phyloP scores from a whole-genome alignment of 2,797 vertebrate genomes.

The Girardinus metallicus region DNA sequence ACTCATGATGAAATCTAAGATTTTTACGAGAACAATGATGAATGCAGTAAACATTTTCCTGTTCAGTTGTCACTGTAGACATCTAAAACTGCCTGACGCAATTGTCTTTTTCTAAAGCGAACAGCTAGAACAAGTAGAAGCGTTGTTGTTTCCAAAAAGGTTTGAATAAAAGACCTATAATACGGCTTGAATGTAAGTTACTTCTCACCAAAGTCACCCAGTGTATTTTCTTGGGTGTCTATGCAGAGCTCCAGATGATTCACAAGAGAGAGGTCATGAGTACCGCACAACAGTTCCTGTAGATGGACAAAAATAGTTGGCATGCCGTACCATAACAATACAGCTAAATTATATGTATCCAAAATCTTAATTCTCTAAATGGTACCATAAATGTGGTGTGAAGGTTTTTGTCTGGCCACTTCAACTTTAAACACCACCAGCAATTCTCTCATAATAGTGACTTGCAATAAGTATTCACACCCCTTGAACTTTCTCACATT shows the following conservation, averaged over 20 bases:
- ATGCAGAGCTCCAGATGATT: conserved; percentile 85
- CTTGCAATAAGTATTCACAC: not conserved
- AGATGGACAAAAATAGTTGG: conserved; percentile 26
- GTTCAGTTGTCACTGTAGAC: conserved; percentile 19
- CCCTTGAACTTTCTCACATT: not conserved
- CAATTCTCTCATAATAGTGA: not conserved
- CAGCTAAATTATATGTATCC: conserved; percentile 6
- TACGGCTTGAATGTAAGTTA: not conserved
- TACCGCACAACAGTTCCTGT: conserved; percentile 85
- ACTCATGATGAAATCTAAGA: conserved; percentile 53
- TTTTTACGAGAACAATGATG: conserved; percentile 43
- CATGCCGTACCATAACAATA: not conserved
- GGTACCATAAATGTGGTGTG: not conserved
- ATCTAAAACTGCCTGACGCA: conserved; percentile 25
- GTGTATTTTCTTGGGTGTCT: conserved; percentile 84
- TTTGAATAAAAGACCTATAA: conserved; percentile 1
- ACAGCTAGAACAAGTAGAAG: not conserved
- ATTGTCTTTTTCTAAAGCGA: conserved; percentile 15
- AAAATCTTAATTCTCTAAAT: not conserved
- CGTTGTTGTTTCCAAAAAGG: not conserved
- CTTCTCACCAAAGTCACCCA: conserved; percentile 92
- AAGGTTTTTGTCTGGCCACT: not conserved
- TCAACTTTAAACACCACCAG: not conserved
- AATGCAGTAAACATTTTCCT: conserved; percentile 24
- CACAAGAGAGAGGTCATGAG: conserved; percentile 83